phyloP scores from a whole-genome alignment of 2,888 invertebrate genomes.

The Gerris lacustris region DNA sequence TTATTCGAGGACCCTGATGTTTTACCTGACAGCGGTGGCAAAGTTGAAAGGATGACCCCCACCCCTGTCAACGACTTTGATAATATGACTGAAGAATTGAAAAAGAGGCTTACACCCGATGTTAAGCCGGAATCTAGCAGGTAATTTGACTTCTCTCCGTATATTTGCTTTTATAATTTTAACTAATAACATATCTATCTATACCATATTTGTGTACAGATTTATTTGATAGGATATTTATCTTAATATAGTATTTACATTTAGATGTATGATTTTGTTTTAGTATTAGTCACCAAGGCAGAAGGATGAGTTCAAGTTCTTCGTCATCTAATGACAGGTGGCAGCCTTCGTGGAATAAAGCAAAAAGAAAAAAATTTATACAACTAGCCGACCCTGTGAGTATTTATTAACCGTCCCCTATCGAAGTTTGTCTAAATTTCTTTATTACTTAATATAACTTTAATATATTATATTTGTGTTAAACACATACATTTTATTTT shows the following conservation, averaged over 20 bases:
- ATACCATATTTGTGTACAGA: too few species aligned
- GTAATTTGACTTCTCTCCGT: not conserved
- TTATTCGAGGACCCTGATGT: not conserved
- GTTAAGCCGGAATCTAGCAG: conserved; percentile 16
- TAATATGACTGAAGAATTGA: conserved; percentile 25
- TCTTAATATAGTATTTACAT: too few species aligned
- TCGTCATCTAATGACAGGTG: conserved; percentile 22
- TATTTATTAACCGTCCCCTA: not conserved
- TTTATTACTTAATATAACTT: too few species aligned
- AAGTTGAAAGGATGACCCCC: conserved; percentile 18
- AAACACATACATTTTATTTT: too few species aligned
- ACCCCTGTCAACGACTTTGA: conserved; percentile 18
- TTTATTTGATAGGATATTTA: too few species aligned
- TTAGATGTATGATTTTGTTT: not conserved
- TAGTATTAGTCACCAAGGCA: conserved; percentile 17
- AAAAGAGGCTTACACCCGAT: conserved; percentile 23
- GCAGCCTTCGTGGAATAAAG: conserved; percentile 14
- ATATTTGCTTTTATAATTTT: not conserved
- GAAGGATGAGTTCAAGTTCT: conserved; percentile 28
- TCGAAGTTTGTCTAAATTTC: too few species aligned
- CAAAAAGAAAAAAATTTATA: conserved; percentile 26
- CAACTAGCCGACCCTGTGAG: conserved; percentile 23
- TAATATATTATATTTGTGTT: too few species aligned
- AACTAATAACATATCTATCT: not conserved
- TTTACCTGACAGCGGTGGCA: not conserved